Base-by-base conservation (phyloP, 2,797 vertebrate genomes). In the Argyrosomus regius region DNA sequence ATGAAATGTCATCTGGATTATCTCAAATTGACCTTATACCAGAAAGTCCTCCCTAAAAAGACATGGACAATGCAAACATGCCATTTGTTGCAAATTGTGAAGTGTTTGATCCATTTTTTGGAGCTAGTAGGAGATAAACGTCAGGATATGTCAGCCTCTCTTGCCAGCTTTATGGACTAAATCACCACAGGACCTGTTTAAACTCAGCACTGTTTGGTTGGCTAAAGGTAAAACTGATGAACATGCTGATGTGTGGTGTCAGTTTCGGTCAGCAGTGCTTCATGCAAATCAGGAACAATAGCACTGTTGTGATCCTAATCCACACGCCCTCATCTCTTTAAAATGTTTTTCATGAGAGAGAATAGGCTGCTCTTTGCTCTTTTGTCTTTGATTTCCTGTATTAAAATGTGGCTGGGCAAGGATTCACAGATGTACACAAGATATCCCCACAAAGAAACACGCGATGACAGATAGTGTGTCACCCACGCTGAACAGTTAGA, bases 371-470 rank as follows among this genome's bases (percentile, higher is more conserved):
- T 78, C 72, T 73, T 59, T 78, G 63, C 54, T 53, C 68, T 22
- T 45, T 69, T 71, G 78, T 70, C 46, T 81, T 53, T 65, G 41
- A 65, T 79, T 83, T 77, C 83, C 84, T 82, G 61, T 76, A 86
- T 61, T 77, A 39, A 81, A 83, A 88, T 83, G 7, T 66, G 72
- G 24, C 26, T 5, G n/a, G 39, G 11, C 24, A 48, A 48, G 41
- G 67, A 53, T 65, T 65, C 17, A 70, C 48, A 72, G 62, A 73
- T 63, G 3, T 3, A 53, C 46, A 4, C 22, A 22, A 52, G 75
- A 82, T 75, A 84, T 6, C 4, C 2, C 5, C 54, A 70, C 28
- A 49, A 22, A 57, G 17, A 26, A 52, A 18, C 59, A 13, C 5
- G 3, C 63, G 43, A 13, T 68, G 41, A 63, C 58, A 56, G 53